A percentile compares a stretch with the other conserved stretches of the same genome.
phyloP scores from a whole-genome alignment of 2,888 invertebrate genomes.

The Helleia helle region DNA sequence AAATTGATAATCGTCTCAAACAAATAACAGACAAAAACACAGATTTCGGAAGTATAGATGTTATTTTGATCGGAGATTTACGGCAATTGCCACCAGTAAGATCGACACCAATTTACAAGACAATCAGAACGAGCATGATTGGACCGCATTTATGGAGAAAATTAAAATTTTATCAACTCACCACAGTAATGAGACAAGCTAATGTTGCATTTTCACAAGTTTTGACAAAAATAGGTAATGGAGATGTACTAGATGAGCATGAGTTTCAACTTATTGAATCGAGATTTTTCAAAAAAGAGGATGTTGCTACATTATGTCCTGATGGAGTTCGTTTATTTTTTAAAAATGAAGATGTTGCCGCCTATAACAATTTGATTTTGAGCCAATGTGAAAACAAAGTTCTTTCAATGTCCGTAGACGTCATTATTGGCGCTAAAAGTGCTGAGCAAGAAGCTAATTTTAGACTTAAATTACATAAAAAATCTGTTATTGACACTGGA shows the following conservation, averaged over 20 bases:
- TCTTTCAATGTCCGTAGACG: background rate
- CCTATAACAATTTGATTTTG: background rate
- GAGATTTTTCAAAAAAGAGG: constrained; percentile 17
- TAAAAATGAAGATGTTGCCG: constrained; percentile 13
- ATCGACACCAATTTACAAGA: constrained; percentile 25
- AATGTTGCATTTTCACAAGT: constrained; percentile 17
- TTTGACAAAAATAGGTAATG: constrained; percentile 21
- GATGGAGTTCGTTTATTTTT: constrained; percentile 20
- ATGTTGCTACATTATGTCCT: constrained; percentile 17
- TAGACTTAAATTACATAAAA: constrained; percentile 20
- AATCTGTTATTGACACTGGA: constrained; percentile 19
- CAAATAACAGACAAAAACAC: constrained; percentile 31
- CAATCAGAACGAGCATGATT: constrained; percentile 4
- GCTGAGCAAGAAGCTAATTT: background rate
- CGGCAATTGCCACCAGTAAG: constrained; percentile 27
- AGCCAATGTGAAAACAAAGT: background rate
- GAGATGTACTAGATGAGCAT: constrained; percentile 14
- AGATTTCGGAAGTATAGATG: constrained; percentile 21
- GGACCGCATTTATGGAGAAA: constrained; percentile 17
- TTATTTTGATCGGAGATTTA: constrained; percentile 26
- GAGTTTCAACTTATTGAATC: constrained; percentile 19
- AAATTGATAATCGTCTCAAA: constrained; percentile 31
- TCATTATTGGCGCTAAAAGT: background rate
- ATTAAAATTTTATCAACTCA: constrained; percentile 19
- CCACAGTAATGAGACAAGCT: constrained; percentile 19